These are phyloP conservation scores for Mechanitis messenoides DNA, from an alignment of 2,888 invertebrate species.

Conservation along the genomic window DNA sequence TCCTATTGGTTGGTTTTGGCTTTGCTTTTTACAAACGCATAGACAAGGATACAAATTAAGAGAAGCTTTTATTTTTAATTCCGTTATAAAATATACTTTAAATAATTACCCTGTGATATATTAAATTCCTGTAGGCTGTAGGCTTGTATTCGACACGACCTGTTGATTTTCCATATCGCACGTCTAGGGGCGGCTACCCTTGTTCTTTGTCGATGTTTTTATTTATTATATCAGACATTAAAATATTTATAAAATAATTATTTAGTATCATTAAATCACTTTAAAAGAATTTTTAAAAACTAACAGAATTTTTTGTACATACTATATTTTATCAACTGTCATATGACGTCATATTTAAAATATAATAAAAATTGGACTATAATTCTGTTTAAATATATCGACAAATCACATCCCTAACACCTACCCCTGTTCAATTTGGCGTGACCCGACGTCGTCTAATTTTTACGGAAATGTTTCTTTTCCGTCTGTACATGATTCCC, in stretches of 20 bases:
- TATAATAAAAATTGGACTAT: too few species aligned
- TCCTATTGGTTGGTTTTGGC: too few species aligned
- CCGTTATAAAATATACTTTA: conserved; percentile 13
- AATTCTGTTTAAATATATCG: conserved; percentile 16
- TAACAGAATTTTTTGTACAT: too few species aligned
- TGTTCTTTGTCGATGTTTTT: conserved; percentile 4
- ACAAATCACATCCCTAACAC: conserved; percentile 35
- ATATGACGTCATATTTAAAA: too few species aligned
- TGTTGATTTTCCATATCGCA: conserved; percentile 62
- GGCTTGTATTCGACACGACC: conserved; percentile 52
- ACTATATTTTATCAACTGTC: background rate
- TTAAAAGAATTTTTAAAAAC: background rate
- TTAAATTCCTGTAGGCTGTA: conserved; percentile 38
- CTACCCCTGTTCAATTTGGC: conserved; percentile 51
- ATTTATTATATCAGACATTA: background rate
- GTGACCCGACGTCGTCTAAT: conserved; percentile 52
- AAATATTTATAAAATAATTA: too few species aligned
- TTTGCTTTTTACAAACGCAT: too few species aligned
- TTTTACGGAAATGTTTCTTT: conserved; percentile 59
- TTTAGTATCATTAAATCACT: too few species aligned
- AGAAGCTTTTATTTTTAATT: conserved; percentile 31
- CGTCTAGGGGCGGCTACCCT: conserved; percentile 40
- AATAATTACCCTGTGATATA: conserved; percentile 31
- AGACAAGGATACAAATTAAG: too few species aligned
- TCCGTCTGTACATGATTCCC: conserved; percentile 35